Evolutionary conservation across 2,888 invertebrate genomes (phyloP).

Genomic region (Rhodophaea formosa): DNA sequence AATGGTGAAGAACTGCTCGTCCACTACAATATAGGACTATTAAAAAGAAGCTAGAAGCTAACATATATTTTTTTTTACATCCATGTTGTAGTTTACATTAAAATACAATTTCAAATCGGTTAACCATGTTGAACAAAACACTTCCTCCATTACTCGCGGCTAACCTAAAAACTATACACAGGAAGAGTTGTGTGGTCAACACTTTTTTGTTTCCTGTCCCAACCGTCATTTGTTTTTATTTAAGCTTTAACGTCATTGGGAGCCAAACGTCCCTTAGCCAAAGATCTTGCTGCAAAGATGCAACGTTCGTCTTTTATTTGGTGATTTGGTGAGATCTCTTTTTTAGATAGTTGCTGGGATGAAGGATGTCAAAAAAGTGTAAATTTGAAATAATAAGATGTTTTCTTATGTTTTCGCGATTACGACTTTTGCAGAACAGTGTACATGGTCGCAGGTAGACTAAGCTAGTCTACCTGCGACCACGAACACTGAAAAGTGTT

Average conservation of each 20-base stretch:
- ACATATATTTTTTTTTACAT: no score
- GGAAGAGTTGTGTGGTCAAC: constrained; percentile 14
- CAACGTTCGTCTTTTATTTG: background rate
- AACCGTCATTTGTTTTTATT: constrained; percentile 21
- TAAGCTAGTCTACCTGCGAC: no score
- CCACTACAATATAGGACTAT: no score
- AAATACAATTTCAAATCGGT: constrained; percentile 1
- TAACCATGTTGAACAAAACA: constrained; percentile 12
- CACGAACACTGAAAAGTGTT: no score
- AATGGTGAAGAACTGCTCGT: no score
- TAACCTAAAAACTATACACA: constrained; percentile 8
- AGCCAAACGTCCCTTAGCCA: background rate
- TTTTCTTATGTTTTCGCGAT: no score
- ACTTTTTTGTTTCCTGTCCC: constrained; percentile 6
- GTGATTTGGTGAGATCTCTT: background rate
- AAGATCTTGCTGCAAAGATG: background rate
- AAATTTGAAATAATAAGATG: no score
- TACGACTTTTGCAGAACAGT: no score
- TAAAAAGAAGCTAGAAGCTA: no score
- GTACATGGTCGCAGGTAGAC: no score
- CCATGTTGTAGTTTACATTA: background rate
- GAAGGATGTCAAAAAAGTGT: no score
- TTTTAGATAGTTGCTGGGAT: no score
- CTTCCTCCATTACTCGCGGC: constrained; percentile 6
- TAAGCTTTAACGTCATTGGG: constrained; percentile 12